A percentile compares a stretch with the other conserved stretches of the same genome.
These are phyloP conservation scores for Anniella stebbinsi DNA, from an alignment of 2,797 vertebrate genomes.

Conservation along the genomic window DNA sequence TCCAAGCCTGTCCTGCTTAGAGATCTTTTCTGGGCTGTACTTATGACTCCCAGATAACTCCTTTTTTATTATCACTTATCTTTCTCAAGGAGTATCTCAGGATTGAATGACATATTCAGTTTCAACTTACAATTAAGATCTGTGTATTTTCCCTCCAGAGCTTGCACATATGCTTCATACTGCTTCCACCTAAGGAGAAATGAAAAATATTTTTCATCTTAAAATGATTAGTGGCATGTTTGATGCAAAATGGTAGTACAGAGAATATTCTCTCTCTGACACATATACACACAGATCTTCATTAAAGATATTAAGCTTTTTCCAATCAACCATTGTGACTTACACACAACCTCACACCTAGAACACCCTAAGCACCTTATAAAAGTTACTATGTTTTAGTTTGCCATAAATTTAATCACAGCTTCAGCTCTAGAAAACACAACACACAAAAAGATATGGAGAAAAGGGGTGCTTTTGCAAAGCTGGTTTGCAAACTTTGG, in stretches of 20 bases:
- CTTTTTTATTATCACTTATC: neutral
- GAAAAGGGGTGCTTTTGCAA: neutral
- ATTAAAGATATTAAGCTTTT: neutral
- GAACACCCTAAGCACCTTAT: neutral
- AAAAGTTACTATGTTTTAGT: neutral
- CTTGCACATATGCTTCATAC: constrained; percentile 96
- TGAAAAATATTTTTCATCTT: constrained; percentile 41
- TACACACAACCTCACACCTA: neutral
- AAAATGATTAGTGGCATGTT: constrained; percentile 36
- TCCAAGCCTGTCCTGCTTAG: neutral
- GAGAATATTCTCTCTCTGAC: constrained; percentile 15
- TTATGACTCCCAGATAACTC: neutral
- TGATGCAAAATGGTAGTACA: neutral
- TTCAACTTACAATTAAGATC: constrained; percentile 96
- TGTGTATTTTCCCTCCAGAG: constrained; percentile 96
- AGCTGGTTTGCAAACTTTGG: neutral
- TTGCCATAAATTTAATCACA: neutral
- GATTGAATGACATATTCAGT: constrained; percentile 14
- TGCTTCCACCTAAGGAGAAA: constrained; percentile 93
- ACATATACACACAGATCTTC: neutral
- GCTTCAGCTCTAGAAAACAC: neutral
- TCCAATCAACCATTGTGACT: neutral
- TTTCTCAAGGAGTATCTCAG: neutral
- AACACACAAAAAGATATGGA: neutral
- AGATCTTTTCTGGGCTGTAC: neutral